Percentiles rank a stretch among this genome's conserved stretches.
phyloP scores from a whole-genome alignment of 2,888 invertebrate species.

The Drosophila incognita region DNA sequence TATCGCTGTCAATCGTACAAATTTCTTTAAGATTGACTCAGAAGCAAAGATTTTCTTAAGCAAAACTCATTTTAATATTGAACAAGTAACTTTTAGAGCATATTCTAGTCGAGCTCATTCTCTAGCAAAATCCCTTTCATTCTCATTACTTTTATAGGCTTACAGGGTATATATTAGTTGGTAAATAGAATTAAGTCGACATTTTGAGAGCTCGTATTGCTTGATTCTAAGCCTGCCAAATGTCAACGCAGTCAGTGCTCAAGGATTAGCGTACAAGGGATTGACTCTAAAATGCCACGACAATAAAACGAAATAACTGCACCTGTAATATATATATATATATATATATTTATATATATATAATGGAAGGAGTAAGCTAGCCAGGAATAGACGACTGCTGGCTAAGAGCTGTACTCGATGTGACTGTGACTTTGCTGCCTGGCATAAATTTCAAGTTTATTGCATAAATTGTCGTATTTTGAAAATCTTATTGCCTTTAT shows the following conservation, averaged over 20 bases:
- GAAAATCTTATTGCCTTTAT: constrained; percentile 82
- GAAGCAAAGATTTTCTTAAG: background rate
- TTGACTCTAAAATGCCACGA: constrained; percentile 73
- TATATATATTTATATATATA: background rate
- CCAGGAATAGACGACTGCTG: constrained; percentile 37
- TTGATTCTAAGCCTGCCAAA: constrained; percentile 38
- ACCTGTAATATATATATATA: constrained; percentile 20
- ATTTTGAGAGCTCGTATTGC: constrained; percentile 14
- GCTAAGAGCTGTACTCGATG: constrained; percentile 20
- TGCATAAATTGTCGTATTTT: constrained; percentile 82
- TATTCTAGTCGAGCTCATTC: background rate
- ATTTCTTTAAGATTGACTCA: background rate
- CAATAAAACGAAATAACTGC: constrained; percentile 54
- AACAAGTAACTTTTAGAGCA: background rate
- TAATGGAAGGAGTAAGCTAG: constrained; percentile 21
- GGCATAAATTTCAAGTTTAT: constrained; percentile 80
- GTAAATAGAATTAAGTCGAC: background rate
- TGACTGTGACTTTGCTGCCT: constrained; percentile 27
- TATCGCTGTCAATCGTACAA: background rate
- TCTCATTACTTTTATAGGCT: background rate
- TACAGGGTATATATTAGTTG: constrained; percentile 6
- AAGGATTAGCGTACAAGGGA: constrained; percentile 71
- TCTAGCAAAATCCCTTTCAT: too few species aligned
- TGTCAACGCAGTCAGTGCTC: constrained; percentile 63
- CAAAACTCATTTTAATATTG: background rate